phyloP scores from a whole-genome alignment of 1,140 invertebrate genomes.

The Drosophila setifemur region DNA sequence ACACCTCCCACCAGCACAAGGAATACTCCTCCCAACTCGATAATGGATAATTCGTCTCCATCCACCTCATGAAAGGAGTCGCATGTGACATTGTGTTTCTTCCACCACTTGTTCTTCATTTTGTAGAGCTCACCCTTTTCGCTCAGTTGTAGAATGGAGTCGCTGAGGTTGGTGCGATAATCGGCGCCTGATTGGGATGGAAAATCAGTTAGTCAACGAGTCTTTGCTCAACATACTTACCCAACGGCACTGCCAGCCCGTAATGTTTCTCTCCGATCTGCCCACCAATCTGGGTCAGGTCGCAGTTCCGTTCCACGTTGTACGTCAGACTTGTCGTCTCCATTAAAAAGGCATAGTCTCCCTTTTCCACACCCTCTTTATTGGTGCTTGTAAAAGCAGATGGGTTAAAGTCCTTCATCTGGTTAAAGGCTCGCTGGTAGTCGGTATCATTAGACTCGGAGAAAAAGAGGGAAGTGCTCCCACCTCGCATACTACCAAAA shows the following conservation, averaged over 20 bases:
- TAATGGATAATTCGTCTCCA: constrained; percentile 84
- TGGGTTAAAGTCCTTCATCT: constrained; percentile 92
- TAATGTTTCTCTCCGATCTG: constrained; percentile 93
- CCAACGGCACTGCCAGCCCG: constrained; percentile 90
- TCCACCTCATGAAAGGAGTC: constrained; percentile 55
- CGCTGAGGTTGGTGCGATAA: constrained; percentile 88
- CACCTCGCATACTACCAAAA: constrained; percentile 90
- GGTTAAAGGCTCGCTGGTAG: constrained; percentile 89
- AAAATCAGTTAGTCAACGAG: no score
- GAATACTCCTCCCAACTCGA: constrained; percentile 89
- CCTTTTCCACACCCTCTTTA: constrained; percentile 90
- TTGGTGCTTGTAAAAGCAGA: constrained; percentile 91
- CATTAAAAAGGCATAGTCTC: constrained; percentile 92
- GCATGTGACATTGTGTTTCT: constrained; percentile 83
- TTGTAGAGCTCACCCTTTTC: constrained; percentile 90
- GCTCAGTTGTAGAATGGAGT: constrained; percentile 90
- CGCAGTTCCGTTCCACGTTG: constrained; percentile 89
- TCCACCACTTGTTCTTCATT: constrained; percentile 95
- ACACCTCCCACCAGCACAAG: constrained; percentile 87
- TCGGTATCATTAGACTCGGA: constrained; percentile 87
- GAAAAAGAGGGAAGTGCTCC: constrained; percentile 87
- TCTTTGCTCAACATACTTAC: constrained; percentile 83
- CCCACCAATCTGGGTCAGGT: constrained; percentile 90
- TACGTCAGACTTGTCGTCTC: constrained; percentile 93
- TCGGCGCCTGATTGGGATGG: constrained; percentile 48